Percentiles rank a stretch among this genome's conserved stretches.
These are phyloP conservation scores for Pristionchus entomophagus DNA, from an alignment of 2,888 invertebrate species.

Conservation along the genomic window DNA sequence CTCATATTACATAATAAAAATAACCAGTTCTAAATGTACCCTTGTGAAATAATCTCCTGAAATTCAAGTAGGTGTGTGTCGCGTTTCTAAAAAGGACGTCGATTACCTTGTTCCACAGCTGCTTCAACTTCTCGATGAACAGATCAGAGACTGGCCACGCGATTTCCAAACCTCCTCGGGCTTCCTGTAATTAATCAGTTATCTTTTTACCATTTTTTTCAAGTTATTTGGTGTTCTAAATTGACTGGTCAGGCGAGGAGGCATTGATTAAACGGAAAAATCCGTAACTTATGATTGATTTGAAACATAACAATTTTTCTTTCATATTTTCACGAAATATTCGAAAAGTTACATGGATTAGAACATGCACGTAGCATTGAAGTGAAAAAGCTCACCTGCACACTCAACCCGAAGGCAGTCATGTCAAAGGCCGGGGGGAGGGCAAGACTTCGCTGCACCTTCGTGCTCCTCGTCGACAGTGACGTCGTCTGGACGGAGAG, in stretches of 20 bases:
- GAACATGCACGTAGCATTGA: no score
- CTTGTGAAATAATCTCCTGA: no score
- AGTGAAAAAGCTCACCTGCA: constrained; percentile 57
- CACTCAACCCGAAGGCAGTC: constrained; percentile 69
- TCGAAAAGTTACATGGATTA: no score
- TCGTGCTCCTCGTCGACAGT: constrained; percentile 57
- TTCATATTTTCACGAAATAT: no score
- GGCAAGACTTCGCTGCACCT: constrained; percentile 69
- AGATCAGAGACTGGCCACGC: constrained; percentile 72
- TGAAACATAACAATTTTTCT: no score
- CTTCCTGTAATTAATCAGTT: constrained; percentile 58
- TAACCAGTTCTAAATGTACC: background rate
- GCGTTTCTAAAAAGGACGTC: background rate
- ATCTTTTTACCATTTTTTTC: background rate
- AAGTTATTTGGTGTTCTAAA: background rate
- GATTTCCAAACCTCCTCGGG: constrained; percentile 65
- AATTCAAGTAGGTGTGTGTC: no score
- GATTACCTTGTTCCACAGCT: constrained; percentile 70
- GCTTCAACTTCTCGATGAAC: constrained; percentile 64
- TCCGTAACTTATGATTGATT: no score
- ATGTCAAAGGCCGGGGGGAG: constrained; percentile 73
- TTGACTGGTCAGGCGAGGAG: no score
- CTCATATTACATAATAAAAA: background rate
- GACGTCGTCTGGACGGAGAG: constrained; percentile 39
- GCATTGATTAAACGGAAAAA: no score